Base-by-base conservation (phyloP, 2,888 invertebrate species). In the Hymenopus coronatus region DNA sequence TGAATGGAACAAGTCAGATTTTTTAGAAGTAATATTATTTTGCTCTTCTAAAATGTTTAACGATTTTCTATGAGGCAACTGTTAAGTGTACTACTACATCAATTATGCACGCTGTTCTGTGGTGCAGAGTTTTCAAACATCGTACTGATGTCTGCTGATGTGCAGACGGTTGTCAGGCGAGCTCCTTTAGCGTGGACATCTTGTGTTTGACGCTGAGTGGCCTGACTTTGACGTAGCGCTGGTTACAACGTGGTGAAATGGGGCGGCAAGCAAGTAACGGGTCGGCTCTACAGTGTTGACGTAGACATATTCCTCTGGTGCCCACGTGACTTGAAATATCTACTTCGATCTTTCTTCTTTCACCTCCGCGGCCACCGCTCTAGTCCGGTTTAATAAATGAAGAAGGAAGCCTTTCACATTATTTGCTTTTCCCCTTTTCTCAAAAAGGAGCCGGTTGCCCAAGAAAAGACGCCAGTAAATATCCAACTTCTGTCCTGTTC, bases 191-290 rank as follows among this genome's bases (percentile, higher is more conserved):
- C 30, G 30, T 30, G 30, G 30, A 30, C 30, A 30, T 30, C 30
- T 30, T 30, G 3, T 4, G 4, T 4, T 30, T 4, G 46, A 7
- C 46, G 14, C 14, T 12, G 15, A 20, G 54, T 54, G 20, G n/a
- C 27, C 27, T 85, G 87, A 87, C 87, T 87, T 87, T 87, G 87
- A 87, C 82, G 27, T 87, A 87, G 40, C 27, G 87, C 82, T 30
- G 87, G 33, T 28, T 82, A 82, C 40, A 87, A 87, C 82, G 33
- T 87, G 54, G 87, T 87, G 87, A 87, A 87, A 87, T 87, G 87
- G 82, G 87, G 30, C 87, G 82, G 82, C 30, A 87, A 87, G 87
- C 33, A 54, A 20, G 54, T 87, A 82, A 87, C 87, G 87, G 8
- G 28, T 82, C 82, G 82, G 30, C 28, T 70, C 82, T 82, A 40